Base-by-base conservation (phyloP, 23 tunicate genomes). In the Styela clava region DNA sequence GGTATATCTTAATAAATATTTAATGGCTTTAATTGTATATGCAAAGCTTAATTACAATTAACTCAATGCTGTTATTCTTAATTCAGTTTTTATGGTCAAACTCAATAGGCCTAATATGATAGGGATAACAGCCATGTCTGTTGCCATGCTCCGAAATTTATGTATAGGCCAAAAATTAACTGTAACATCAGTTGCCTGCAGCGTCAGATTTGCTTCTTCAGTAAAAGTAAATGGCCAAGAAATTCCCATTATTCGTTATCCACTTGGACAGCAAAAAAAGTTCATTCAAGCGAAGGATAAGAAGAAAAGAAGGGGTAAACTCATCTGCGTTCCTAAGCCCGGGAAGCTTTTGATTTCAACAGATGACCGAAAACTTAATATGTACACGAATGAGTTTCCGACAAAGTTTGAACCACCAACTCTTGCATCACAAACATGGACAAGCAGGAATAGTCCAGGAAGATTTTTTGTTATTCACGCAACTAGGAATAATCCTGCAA, bases 401-500 rank as follows among this genome's bases (percentile, higher is more conserved):
- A 73, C 88, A 22, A 92, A 87, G 78, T 92, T 92, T 35, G 70
- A 84, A 33, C 97, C 97, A 28, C 97, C 97, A 21, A 62, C 51
- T 16, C 64, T 92, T 20, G 62, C 88, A 24, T 71, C 91, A 25
- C 63, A 82, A 31, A 87, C 88, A 22, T 92, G 97, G 97, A 87
- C 88, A 3, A 87, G 97, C 64, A 30, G 28, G 3, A 83, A 79
- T 73, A 92, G 97, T 78, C 92, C 97, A 3, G 97, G 97, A n/a
- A 79, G 92, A 74, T 71, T 64, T 72, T 69, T 92, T 56, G 87
- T 65, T 3, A 92, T 92, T 74, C 97, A 92, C 61, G 32, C 97
- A 2, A 76, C 79, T 34, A 67, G 64, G 7, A 25, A 76, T 27
- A 76, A 76, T 22, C 81, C 81, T 23, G 35, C 81, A 52, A 52